These are phyloP conservation scores for Stigmatopora argus DNA, from an alignment of 2,113 vertebrate genomes.

Conservation along the genomic window DNA sequence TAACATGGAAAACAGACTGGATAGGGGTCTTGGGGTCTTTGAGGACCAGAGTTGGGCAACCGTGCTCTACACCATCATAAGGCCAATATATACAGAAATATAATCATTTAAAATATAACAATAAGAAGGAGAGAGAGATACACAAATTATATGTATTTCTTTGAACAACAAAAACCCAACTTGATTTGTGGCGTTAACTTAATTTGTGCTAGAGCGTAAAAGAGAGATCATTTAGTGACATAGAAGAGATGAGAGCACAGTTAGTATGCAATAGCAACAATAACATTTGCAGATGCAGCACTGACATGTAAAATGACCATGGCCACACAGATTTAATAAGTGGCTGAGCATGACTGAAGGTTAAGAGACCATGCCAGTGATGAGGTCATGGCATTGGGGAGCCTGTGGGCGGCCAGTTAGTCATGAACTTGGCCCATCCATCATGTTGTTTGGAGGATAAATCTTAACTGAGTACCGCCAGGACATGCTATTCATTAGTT, in stretches of 20 bases:
- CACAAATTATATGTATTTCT: too few species aligned
- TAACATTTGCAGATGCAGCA: constrained; percentile 1
- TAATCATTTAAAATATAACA: too few species aligned
- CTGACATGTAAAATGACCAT: constrained; percentile 26
- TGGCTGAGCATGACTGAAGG: constrained; percentile 49
- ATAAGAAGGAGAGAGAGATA: too few species aligned
- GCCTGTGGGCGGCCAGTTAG: constrained; percentile 47
- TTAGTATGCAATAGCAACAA: background rate
- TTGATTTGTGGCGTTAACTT: too few species aligned
- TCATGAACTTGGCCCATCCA: constrained; percentile 56
- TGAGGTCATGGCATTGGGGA: constrained; percentile 59
- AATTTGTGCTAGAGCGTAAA: background rate
- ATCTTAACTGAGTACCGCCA: constrained; percentile 49
- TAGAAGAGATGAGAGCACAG: background rate
- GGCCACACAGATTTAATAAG: constrained; percentile 37
- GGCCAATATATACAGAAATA: too few species aligned
- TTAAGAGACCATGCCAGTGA: constrained; percentile 49
- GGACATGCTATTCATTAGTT: constrained; percentile 5
- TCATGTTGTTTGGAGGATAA: constrained; percentile 53
- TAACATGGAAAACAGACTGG: too few species aligned
- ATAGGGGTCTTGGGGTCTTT: too few species aligned
- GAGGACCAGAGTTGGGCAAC: too few species aligned
- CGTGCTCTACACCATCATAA: too few species aligned
- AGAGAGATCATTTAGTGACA: background rate
- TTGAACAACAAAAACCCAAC: too few species aligned